A percentile compares a stretch with the other conserved stretches of the same genome.
Evolutionary conservation across 1,140 invertebrate genomes (phyloP).

Genomic region (Thaumetopoea pityocampa): DNA sequence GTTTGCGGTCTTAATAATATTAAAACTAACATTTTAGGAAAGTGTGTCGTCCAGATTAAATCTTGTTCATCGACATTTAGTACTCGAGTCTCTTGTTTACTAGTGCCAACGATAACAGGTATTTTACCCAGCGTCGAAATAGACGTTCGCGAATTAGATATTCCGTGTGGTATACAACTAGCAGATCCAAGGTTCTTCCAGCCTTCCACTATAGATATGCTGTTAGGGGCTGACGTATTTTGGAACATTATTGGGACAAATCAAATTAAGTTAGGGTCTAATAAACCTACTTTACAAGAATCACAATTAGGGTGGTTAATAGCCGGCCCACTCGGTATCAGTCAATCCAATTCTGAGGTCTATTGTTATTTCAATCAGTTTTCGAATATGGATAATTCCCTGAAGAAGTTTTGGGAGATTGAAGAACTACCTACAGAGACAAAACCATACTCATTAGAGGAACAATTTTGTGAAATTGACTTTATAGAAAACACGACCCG

Average conservation of each 20-base stretch:
- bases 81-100: too few species aligned
- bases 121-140: conserved; percentile 3
- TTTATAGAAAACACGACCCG: conserved; percentile 22
- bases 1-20: too few species aligned
- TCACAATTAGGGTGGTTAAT: conserved; percentile 18
- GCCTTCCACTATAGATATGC: conserved; percentile 9
- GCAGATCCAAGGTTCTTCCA: conserved; percentile 12
- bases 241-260: conserved; percentile 6
- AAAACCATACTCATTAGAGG: conserved; percentile 10
- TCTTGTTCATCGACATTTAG: too few species aligned
- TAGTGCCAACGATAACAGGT: conserved; percentile 11
- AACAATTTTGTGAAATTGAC: conserved; percentile 25
- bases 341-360: background rate
- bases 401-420: conserved; percentile 1
- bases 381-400: background rate
- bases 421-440: conserved; percentile 3
- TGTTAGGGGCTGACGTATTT: conserved; percentile 18
- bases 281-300: conserved; percentile 14
- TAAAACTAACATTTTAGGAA: too few species aligned
- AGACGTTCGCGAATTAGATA: background rate
- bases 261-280: conserved; percentile 13
- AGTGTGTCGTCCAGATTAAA: too few species aligned
- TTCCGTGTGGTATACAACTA: conserved; percentile 6
- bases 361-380: background rate
- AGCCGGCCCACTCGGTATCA: background rate